phyloP scores from a whole-genome alignment of 35 echinoderm and acorn worm genomes.

The Ophiothrix spiculata region DNA sequence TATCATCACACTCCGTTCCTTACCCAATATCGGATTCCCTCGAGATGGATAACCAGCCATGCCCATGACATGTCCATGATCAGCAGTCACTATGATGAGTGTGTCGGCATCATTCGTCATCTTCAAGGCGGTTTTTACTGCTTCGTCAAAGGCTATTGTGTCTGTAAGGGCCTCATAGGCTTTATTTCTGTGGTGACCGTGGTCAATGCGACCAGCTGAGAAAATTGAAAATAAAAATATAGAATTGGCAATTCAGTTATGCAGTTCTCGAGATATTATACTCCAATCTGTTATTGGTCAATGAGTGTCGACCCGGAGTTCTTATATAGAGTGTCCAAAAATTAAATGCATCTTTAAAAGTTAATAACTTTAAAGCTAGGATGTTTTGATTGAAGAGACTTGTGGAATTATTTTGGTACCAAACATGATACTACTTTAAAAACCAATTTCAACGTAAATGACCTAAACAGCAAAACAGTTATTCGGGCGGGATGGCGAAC shows the following conservation, averaged over 20 bases:
- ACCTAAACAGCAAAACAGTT: too few relatives aligned
- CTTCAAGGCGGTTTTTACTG: conserved; percentile 49
- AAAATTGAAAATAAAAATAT: conserved; percentile 4
- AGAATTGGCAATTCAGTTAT: background rate
- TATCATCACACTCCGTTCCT: too few relatives aligned
- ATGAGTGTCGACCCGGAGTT: too few relatives aligned
- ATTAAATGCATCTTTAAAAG: too few relatives aligned
- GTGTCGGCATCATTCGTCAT: conserved; percentile 52
- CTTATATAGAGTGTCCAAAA: too few relatives aligned
- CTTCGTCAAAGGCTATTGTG: conserved; percentile 62
- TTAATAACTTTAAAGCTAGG: too few relatives aligned
- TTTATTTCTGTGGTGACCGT: conserved; percentile 65
- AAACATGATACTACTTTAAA: too few relatives aligned
- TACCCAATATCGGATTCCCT: conserved; percentile 93
- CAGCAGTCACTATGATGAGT: conserved; percentile 76
- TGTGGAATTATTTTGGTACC: too few relatives aligned
- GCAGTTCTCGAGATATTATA: background rate
- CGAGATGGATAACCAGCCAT: conserved; percentile 64
- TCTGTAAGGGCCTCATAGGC: conserved; percentile 58
- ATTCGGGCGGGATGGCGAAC: too few relatives aligned
- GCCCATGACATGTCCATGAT: conserved; percentile 72
- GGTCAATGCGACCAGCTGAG: conserved; percentile 73
- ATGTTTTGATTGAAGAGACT: too few relatives aligned
- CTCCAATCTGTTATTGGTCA: too few relatives aligned
- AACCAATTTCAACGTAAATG: too few relatives aligned